Evolutionary conservation across 1,140 invertebrate genomes (phyloP).

Genomic region (silkworm (Bombyx mori)): ASM3026992v2 NC_085114.1:11355501-11356000

Average conservation of each 20-base stretch:
- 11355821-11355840: constrained; percentile 39
- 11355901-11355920: constrained; percentile 31
- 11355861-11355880: constrained; percentile 32
- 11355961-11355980: constrained; percentile 39
- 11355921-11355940: constrained; percentile 50
- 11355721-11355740: not conserved
- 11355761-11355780: constrained; percentile 52
- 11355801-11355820: constrained; percentile 41
- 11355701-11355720: not conserved
- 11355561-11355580: too few relatives aligned
- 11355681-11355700: not conserved
- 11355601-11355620: not conserved
- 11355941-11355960: constrained; percentile 35
- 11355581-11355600: too few relatives aligned
- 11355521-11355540: too few relatives aligned
- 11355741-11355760: constrained; percentile 26
- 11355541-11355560: too few relatives aligned
- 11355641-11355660: not conserved
- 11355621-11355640: not conserved
- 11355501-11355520: too few relatives aligned
- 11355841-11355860: constrained; percentile 32
- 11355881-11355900: constrained; percentile 33
- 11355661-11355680: not conserved
- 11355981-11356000: constrained; percentile 39
- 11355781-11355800: constrained; percentile 44